Percentiles rank a stretch among this genome's conserved stretches.
Evolutionary conservation across 2,888 invertebrate species (phyloP).

Genomic region (Erpobdella octoculata): DNA sequence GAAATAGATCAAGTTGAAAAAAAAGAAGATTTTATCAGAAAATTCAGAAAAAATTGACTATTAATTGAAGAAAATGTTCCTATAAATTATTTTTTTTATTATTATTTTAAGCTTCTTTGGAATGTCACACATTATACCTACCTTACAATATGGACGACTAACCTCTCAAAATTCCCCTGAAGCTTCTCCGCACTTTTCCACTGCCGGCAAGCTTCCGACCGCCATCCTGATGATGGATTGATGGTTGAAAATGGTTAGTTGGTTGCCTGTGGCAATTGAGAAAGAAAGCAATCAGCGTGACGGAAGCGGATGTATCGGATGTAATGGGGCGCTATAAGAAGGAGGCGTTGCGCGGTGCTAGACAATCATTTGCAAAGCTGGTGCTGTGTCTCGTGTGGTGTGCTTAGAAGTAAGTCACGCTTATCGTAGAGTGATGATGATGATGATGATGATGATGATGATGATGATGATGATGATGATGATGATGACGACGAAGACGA

Average conservation of each 20-base stretch:
- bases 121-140: no score
- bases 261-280: constrained; percentile 15
- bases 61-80: no score
- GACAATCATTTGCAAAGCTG: no score
- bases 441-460: constrained; percentile 22
- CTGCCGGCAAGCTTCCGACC: not conserved
- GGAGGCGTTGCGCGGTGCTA: not conserved
- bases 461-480: constrained; percentile 23
- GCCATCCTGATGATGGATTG: constrained; percentile 14
- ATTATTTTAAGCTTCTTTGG: not conserved
- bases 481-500: not conserved
- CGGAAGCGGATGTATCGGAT: no score
- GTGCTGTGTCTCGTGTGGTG: not conserved
- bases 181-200: constrained; percentile 9
- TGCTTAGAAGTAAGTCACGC: not conserved
- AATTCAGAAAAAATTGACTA: not conserved
- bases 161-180: constrained; percentile 17
- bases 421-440: constrained; percentile 5
- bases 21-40: not conserved
- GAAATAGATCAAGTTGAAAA: not conserved
- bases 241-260: constrained; percentile 19
- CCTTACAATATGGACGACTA: no score
- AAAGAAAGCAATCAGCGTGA: no score
- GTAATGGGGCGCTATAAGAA: not conserved
- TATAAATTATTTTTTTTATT: not conserved